Evolutionary conservation across 2,797 vertebrate genomes (phyloP), one percentile per base, ranked within the genome.

Genomic region (Poecile montanus): DNA sequence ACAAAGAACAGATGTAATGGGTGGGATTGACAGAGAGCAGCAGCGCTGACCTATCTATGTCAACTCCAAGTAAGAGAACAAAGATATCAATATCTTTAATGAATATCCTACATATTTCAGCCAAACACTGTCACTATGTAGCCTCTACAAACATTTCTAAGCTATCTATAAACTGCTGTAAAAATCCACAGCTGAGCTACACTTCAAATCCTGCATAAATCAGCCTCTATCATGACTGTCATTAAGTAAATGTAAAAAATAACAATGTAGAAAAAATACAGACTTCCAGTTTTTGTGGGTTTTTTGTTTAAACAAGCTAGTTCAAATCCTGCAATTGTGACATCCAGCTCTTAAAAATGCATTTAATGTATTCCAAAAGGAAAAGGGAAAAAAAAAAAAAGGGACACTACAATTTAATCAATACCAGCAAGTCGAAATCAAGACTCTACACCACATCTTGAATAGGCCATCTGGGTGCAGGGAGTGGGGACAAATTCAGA

Each of bases 321-420:
- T 50, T 89, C 68, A 89, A 95, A 94, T 94, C 91, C 87, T 92
- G 57, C 65, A 75, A 91, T 74, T 95, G 84, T 88, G 78, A 77
- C 45, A 73, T 73, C 40, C 38, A 73, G 16, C 51, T 86, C 88
- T 91, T 40, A 56, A 87, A 95, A 96, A 85, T 22, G 50, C 20
- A 68, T 56, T 73, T 66, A 40, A 58, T 2, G 0, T 29, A 47
- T 57, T 84, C 77, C 61, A 60, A 81, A 85, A 51, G 53, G 56
- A 32, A 36, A 8, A 54, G 22, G 10, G 10, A 40, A 40, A 40
- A 40, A 58, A 44, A 48, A 48, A 47, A 68, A 50, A n/a, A 8
- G 44, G 40, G n/a, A 45, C 18, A 13, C 29, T 36, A 30, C 10
- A 63, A 29, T 87, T 91, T 72, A 89, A 83, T 87, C 78, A 74